These are phyloP conservation scores for Drosophila fulvimacula DNA, from an alignment of 2,888 invertebrate species.

Conservation along the genomic window DNA sequence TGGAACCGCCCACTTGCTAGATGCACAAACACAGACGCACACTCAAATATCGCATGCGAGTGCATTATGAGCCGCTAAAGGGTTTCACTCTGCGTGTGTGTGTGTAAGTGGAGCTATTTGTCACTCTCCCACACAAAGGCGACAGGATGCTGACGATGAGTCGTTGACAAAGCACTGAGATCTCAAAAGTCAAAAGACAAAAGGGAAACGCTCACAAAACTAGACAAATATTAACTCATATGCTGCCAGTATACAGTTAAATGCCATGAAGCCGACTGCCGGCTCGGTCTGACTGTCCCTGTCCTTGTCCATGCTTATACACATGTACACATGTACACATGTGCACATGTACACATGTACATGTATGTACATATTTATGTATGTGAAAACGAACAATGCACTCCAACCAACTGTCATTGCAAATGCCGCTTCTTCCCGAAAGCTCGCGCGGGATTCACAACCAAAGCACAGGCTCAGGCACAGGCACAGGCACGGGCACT, in stretches of 20 bases:
- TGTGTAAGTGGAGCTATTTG: slow-evolving; percentile 73
- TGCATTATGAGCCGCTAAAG: slow-evolving; percentile 60
- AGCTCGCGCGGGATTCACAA: slow-evolving; percentile 34
- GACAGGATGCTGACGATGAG: slow-evolving; percentile 39
- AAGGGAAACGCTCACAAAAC: slow-evolving; percentile 68
- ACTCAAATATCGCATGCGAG: slow-evolving; percentile 30
- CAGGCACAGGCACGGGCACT: slow-evolving; percentile 3
- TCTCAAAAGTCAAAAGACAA: slow-evolving; percentile 63
- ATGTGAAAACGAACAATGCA: slow-evolving; percentile 35
- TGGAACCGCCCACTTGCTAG: slow-evolving; percentile 52
- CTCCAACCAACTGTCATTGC: slow-evolving; percentile 31
- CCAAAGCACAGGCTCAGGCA: slow-evolving; percentile 3
- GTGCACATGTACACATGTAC: not conserved
- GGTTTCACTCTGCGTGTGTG: slow-evolving; percentile 52
- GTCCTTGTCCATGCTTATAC: too few relatives aligned
- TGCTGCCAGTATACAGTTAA: slow-evolving; percentile 33
- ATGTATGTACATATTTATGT: not conserved
- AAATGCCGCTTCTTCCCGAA: slow-evolving; percentile 39
- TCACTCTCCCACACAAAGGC: slow-evolving; percentile 44
- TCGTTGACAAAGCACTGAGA: slow-evolving; percentile 38
- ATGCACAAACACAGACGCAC: slow-evolving; percentile 14
- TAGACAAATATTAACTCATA: slow-evolving; percentile 76
- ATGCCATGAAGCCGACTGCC: slow-evolving; percentile 7
- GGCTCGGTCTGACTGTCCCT: slow-evolving; percentile 8
- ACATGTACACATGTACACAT: not conserved